Evolutionary conservation across 2,797 vertebrate species (phyloP), one percentile per base, ranked within the genome.

Genomic region (Gila robusta): DNA sequence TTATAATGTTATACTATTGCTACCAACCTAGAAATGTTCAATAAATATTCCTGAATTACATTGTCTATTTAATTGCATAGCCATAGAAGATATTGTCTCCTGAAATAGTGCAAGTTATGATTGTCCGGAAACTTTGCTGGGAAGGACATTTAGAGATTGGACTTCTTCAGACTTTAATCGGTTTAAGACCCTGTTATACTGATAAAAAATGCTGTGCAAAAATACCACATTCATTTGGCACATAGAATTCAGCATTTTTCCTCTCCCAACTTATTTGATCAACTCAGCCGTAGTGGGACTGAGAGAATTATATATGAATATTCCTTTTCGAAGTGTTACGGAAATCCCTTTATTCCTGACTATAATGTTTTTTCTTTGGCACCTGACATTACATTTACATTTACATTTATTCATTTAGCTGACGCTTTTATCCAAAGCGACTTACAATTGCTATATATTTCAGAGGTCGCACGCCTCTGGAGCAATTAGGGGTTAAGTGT

Each of bases 181-280:
- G 59, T 32, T 66, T 28, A 32, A 32, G 28, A 66, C 2, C 2
- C 17, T 39, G 1, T 66, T 70, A 12, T 23, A 2, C 19, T 69
- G 66, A 69, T 69, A 37, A 16, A 49, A 47, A 49, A 49, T 49
- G 0, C 1, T 39, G 9, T 6, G 23, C 16, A 49, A 72, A 72
- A 11, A 74, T 17, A 19, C 16, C 44, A 28, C 44, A 32, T 19
- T 52, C 5, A 49, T 91, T 91, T 91, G 89, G 89, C 91, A 92
- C 90, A 52, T 72, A 35, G 52, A 88, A 85, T 83, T 71, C 19
- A 88, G 62, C 86, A 62, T 23, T 28, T 47, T 12, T 6, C 28
- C 28, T 1, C n/a, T 3, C n/a, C 7, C 6, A 47, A 83, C 74
- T 89, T 91, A 91, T 93, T 95, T 92, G 85, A 94, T 94, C 94